Evolutionary conservation across 1,140 invertebrate species (phyloP).

Genomic region (Solen grandis): DNA sequence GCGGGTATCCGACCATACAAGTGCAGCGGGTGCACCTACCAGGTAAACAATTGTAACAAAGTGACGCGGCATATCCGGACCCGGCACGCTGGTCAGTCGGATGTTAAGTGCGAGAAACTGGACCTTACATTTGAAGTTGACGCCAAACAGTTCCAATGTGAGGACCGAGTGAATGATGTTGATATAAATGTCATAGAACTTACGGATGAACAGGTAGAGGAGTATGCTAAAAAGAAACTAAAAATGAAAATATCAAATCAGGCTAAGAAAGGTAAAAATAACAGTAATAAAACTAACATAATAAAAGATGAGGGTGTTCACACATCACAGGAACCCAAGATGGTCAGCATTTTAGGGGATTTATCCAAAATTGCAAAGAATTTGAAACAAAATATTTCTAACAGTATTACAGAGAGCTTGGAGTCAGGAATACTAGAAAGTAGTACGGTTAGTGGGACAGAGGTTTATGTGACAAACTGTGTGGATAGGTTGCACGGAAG

Average conservation of each 20-base stretch:
- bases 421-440: neutral
- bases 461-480: neutral
- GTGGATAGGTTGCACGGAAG: neutral
- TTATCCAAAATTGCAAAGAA: neutral
- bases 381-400: too few species aligned
- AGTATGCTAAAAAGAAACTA: neutral
- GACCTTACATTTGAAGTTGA: constrained; percentile 46
- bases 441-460: neutral
- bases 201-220: constrained; percentile 16
- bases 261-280: neutral
- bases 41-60: constrained; percentile 6
- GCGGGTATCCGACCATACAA: constrained; percentile 43
- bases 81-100: constrained; percentile 2
- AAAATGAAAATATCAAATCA: neutral
- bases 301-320: neutral
- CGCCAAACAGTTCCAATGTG: constrained; percentile 43
- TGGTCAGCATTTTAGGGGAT: neutral
- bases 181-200: constrained; percentile 49
- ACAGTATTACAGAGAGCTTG: too few species aligned
- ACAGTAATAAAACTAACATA: neutral
- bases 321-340: neutral
- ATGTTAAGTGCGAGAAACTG: constrained; percentile 16
- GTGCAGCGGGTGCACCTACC: constrained; percentile 37
- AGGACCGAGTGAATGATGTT: neutral
- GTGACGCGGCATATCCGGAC: constrained; percentile 36